These are phyloP conservation scores for Xanthia togata DNA, from an alignment of 2,888 invertebrate species.

Conservation along the genomic window DNA sequence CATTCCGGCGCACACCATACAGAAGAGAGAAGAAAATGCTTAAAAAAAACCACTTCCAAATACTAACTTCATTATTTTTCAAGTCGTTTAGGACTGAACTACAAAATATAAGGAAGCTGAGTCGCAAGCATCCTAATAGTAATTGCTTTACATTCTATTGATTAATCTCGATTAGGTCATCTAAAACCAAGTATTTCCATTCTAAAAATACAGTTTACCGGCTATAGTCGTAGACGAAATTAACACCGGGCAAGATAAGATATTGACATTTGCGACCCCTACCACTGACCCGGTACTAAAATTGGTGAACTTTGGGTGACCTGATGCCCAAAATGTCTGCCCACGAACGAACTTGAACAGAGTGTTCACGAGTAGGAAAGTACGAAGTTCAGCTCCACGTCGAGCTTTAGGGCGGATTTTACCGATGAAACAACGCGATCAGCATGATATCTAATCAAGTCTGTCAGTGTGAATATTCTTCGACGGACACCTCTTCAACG, in stretches of 20 bases:
- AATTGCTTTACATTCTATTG: background rate
- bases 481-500: background rate
- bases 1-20: background rate
- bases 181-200: slow-evolving; percentile 10
- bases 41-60: background rate
- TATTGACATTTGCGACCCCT: background rate
- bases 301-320: slow-evolving; percentile 11
- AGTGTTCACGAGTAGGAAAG: background rate
- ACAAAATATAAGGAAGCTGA: background rate
- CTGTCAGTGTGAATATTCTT: background rate
- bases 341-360: background rate
- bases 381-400: background rate
- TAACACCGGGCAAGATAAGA: background rate
- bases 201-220: slow-evolving; percentile 10
- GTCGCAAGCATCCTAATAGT: background rate
- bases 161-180: slow-evolving; percentile 21
- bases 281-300: slow-evolving; percentile 15
- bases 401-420: too few relatives aligned
- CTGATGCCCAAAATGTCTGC: background rate
- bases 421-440: background rate
- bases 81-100: background rate
- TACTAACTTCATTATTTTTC: background rate
- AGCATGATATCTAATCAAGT: background rate
- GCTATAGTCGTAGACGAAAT: background rate
- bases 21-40: too few relatives aligned